Percentiles rank a stretch among this genome's conserved stretches.
Evolutionary conservation across 2,888 invertebrate genomes (phyloP).

Genomic region (Lithophane semibrunnea): DNA sequence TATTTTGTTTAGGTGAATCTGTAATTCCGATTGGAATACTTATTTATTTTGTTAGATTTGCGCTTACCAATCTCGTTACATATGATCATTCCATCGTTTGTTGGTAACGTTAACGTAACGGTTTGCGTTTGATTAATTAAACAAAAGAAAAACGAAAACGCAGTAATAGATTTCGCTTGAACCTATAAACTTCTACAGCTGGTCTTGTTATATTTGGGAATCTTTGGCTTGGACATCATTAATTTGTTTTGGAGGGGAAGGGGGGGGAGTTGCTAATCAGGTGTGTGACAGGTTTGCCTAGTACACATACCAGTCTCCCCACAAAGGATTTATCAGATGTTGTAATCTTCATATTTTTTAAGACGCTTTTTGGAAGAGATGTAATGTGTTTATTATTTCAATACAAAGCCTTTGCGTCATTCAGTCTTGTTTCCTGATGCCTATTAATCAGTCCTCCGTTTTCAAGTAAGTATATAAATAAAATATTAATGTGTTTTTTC

Average conservation of each 20-base stretch:
- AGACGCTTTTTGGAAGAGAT: too few species aligned
- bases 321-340: too few species aligned
- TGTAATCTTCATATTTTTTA: too few species aligned
- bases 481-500: not conserved
- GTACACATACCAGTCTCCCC: too few species aligned
- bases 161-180: not conserved
- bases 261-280: too few species aligned
- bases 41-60: conserved; percentile 17
- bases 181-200: not conserved
- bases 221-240: not conserved
- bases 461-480: not conserved
- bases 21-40: conserved; percentile 27
- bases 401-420: too few species aligned
- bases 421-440: not conserved
- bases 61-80: not conserved
- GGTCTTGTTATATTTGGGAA: not conserved
- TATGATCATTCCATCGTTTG: not conserved
- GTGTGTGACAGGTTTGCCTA: too few species aligned
- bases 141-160: not conserved
- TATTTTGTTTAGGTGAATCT: conserved; percentile 36
- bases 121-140: not conserved
- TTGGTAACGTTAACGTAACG: not conserved
- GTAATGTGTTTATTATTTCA: too few species aligned
- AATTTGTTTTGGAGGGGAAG: too few species aligned
- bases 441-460: not conserved